Evolutionary conservation across 2,888 invertebrate genomes (phyloP).

Genomic region (Allolobophora icterica): DNA sequence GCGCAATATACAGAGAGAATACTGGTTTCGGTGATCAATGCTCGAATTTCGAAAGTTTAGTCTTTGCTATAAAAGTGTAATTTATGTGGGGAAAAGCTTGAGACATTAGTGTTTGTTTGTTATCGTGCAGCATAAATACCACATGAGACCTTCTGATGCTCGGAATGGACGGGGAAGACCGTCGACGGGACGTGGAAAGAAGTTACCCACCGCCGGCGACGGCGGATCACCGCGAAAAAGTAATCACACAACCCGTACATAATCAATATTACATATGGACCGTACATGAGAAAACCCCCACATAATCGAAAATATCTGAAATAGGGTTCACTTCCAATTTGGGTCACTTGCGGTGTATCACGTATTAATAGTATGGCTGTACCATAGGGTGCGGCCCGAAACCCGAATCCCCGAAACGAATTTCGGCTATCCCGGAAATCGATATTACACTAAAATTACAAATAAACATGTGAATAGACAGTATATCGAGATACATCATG

Average conservation of each 20-base stretch:
- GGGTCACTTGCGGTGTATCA: no score
- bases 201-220: neutral
- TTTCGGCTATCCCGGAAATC: no score
- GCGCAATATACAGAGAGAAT: neutral
- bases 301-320: no score
- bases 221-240: neutral
- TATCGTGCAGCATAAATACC: neutral
- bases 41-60: neutral
- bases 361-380: no score
- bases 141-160: neutral
- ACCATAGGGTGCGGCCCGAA: no score
- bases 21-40: neutral
- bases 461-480: no score
- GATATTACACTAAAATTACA: no score
- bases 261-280: no score
- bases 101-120: neutral
- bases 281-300: no score
- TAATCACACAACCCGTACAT: neutral
- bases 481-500: no score
- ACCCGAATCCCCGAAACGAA: no score
- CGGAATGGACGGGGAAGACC: neutral
- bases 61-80: neutral
- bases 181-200: neutral
- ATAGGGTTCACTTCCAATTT: no score
- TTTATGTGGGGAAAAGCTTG: neutral